Conservation (phyloP, 2,888 invertebrate genomes). For the Camptogramma bilineatum region DNA sequence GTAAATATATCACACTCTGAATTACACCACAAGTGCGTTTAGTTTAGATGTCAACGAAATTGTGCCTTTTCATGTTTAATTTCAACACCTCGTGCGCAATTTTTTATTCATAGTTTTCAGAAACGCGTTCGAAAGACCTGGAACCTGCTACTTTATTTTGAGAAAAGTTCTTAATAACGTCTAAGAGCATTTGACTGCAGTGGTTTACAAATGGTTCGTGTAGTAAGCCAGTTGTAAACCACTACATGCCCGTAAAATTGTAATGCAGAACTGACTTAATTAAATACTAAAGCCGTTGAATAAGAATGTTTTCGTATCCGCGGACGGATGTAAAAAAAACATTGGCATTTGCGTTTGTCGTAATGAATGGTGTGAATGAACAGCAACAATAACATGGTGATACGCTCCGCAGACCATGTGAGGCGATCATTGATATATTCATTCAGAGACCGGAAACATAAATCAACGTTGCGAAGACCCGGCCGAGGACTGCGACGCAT, state of each 20-base stretch:
- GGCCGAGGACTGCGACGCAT: constrained; percentile 51
- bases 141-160: background rate
- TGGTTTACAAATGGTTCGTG: no score
- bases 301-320: constrained; percentile 34
- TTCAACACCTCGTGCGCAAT: background rate
- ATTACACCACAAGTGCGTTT: background rate
- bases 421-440: constrained; percentile 75
- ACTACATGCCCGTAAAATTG: no score
- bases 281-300: constrained; percentile 21
- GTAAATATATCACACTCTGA: background rate
- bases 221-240: no score
- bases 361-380: constrained; percentile 67
- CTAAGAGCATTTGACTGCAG: background rate
- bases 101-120: background rate
- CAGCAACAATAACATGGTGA: constrained; percentile 58
- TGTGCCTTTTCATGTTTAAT: background rate
- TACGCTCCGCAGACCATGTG: constrained; percentile 62
- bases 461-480: constrained; percentile 71
- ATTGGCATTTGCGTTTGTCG: constrained; percentile 57
- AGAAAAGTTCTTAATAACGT: background rate
- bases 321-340: constrained; percentile 47
- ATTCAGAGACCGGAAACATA: constrained; percentile 79
- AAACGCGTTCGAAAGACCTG: background rate
- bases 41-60: background rate
- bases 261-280: constrained; percentile 21